Evolutionary conservation across 2,113 vertebrate genomes (phyloP).

Genomic region (Dipodomys spectabilis): DNA sequence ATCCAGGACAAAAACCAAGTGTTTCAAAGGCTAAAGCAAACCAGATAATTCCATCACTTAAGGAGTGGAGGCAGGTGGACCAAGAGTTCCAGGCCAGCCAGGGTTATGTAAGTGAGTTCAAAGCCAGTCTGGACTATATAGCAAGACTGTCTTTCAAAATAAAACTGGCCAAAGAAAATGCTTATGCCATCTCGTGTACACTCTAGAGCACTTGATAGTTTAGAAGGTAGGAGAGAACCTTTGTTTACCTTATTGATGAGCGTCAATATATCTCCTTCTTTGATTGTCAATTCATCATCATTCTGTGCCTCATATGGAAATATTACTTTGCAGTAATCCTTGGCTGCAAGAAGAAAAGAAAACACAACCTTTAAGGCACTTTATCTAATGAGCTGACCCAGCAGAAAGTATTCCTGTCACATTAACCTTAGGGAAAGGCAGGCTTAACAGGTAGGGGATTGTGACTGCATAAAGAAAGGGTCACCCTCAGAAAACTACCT

Average conservation of each 20-base stretch:
- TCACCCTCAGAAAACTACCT: neutral
- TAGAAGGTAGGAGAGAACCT: constrained; percentile 44
- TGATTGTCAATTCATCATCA: constrained; percentile 97
- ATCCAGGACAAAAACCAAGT: constrained; percentile 3
- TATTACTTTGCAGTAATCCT: constrained; percentile 98
- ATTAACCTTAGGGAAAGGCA: constrained; percentile 41
- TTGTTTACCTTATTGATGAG: constrained; percentile 95
- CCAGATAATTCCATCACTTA: neutral
- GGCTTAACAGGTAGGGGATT: neutral
- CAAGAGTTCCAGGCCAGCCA: neutral
- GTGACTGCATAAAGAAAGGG: constrained; percentile 19
- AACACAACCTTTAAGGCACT: constrained; percentile 63
- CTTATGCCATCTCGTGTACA: neutral
- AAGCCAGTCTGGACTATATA: neutral
- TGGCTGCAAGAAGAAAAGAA: constrained; percentile 88
- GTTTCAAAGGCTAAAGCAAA: neutral
- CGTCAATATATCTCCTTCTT: constrained; percentile 96
- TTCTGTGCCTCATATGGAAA: constrained; percentile 98
- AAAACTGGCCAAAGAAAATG: constrained; percentile 37
- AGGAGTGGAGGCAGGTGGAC: neutral
- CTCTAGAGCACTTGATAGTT: neutral
- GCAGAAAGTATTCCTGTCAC: constrained; percentile 16
- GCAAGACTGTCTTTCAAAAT: neutral
- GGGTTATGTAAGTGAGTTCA: neutral
- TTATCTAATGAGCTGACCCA: constrained; percentile 17